Evolutionary conservation across 2,888 invertebrate genomes (phyloP).

Genomic region (Synanthedon andrenaeformis): DNA sequence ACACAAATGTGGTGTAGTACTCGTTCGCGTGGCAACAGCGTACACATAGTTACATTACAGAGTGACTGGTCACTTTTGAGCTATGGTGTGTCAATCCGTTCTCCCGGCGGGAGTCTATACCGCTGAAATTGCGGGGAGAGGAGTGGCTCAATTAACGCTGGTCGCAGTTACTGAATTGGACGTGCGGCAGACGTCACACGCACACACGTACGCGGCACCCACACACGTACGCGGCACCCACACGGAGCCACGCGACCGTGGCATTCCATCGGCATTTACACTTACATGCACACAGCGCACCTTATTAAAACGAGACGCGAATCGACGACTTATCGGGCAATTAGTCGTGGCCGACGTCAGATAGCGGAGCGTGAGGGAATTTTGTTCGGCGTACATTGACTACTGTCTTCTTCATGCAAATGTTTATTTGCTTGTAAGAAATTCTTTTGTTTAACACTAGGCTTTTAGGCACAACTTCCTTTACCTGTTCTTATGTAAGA

Average conservation of each 20-base stretch:
- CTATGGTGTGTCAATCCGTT: constrained; percentile 35
- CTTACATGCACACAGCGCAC: constrained; percentile 60
- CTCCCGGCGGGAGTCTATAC: constrained; percentile 22
- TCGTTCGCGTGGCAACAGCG: constrained; percentile 64
- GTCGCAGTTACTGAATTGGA: constrained; percentile 18
- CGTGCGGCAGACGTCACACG: constrained; percentile 66
- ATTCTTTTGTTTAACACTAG: background rate
- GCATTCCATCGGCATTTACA: constrained; percentile 64
- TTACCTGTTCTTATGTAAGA: background rate
- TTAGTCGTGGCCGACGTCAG: constrained; percentile 63
- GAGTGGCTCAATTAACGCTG: constrained; percentile 27
- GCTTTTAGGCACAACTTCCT: background rate
- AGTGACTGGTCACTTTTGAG: constrained; percentile 27
- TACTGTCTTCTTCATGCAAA: constrained; percentile 6
- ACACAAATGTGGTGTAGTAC: constrained; percentile 29
- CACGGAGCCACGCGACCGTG: constrained; percentile 51
- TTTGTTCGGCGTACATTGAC: constrained; percentile 47
- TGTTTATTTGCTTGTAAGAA: background rate
- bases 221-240: constrained; percentile 31
- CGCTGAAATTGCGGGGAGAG: constrained; percentile 24
- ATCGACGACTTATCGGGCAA: constrained; percentile 71
- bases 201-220: constrained; percentile 38
- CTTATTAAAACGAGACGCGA: constrained; percentile 71
- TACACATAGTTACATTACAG: constrained; percentile 46
- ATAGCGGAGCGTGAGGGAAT: constrained; percentile 35